A percentile compares a stretch with the other conserved stretches of the same genome.
Evolutionary conservation across 2,797 vertebrate species (phyloP).

Genomic region (Melanotaenia nigrans): DNA sequence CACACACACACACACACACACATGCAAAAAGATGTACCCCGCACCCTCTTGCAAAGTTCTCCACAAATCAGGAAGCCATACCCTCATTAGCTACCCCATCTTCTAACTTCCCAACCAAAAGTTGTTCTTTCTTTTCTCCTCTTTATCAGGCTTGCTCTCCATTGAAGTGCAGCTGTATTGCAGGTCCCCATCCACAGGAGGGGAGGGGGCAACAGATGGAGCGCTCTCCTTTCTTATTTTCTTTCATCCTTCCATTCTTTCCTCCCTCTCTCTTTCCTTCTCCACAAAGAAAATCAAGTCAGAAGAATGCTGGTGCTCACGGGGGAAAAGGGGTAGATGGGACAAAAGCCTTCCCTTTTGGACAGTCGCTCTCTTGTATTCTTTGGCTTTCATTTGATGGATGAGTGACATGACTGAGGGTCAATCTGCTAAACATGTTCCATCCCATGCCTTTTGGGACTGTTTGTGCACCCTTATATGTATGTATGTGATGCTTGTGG

Average conservation of each 20-base stretch:
- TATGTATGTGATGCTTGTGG: slow-evolving; percentile 1
- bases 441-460: slow-evolving; percentile 7
- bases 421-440: slow-evolving; percentile 36
- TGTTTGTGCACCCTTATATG: background rate
- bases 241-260: slow-evolving; percentile 41
- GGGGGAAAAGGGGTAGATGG: slow-evolving; percentile 5
- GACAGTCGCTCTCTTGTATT: slow-evolving; percentile 46
- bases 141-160: slow-evolving; percentile 34
- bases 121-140: slow-evolving; percentile 18
- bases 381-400: slow-evolving; percentile 52
- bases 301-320: slow-evolving; percentile 59
- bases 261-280: slow-evolving; percentile 32
- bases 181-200: slow-evolving; percentile 49
- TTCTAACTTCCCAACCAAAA: slow-evolving; percentile 25
- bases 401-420: slow-evolving; percentile 43
- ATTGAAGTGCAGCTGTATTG: slow-evolving; percentile 57
- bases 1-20: slow-evolving; percentile 3
- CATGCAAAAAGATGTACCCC: slow-evolving; percentile 4
- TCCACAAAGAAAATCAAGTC: slow-evolving; percentile 68
- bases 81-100: slow-evolving; percentile 48
- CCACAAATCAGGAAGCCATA: slow-evolving; percentile 55
- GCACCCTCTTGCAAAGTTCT: slow-evolving; percentile 43
- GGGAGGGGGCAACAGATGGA: slow-evolving; percentile 48
- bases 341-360: slow-evolving; percentile 49
- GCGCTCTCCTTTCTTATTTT: slow-evolving; percentile 44